Conservation (phyloP, 2,113 vertebrate species). For the Pseudolaguvia tuberculata region DNA sequence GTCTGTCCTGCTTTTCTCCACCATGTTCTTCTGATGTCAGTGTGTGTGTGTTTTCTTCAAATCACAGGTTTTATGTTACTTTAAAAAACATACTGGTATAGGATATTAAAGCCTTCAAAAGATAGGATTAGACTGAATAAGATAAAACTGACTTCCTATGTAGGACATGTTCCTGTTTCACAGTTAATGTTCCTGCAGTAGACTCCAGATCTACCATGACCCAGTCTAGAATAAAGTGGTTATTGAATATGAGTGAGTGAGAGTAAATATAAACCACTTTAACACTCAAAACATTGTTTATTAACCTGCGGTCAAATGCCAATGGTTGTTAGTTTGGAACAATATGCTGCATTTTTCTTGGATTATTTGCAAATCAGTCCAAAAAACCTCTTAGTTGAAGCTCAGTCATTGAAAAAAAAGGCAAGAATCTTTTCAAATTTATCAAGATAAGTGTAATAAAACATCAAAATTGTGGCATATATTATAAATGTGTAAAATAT, state of each 20-base stretch:
- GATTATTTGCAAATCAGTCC: not conserved
- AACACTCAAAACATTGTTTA: constrained; percentile 15
- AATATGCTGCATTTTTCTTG: not conserved
- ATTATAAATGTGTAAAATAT: not conserved
- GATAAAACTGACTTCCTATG: not conserved
- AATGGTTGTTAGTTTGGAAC: not conserved
- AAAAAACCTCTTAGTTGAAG: not conserved
- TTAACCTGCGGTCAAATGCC: not conserved
- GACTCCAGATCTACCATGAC: not conserved
- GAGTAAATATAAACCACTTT: not conserved
- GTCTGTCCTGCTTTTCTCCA: not conserved
- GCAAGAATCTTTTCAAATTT: not conserved
- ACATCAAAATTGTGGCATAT: not conserved
- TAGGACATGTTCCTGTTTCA: too few species aligned
- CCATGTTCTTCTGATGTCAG: not conserved
- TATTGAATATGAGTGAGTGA: not conserved
- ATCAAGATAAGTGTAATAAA: too few species aligned
- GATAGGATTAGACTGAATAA: not conserved
- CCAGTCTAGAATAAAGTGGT: not conserved
- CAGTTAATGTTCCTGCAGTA: not conserved
- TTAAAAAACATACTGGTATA: not conserved
- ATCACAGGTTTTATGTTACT: not conserved
- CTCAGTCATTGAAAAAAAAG: not conserved
- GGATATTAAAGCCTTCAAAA: too few species aligned
- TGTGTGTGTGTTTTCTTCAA: not conserved